Conservation (phyloP, 1,140 invertebrate species). For the Drosophila grimshawi region DNA sequence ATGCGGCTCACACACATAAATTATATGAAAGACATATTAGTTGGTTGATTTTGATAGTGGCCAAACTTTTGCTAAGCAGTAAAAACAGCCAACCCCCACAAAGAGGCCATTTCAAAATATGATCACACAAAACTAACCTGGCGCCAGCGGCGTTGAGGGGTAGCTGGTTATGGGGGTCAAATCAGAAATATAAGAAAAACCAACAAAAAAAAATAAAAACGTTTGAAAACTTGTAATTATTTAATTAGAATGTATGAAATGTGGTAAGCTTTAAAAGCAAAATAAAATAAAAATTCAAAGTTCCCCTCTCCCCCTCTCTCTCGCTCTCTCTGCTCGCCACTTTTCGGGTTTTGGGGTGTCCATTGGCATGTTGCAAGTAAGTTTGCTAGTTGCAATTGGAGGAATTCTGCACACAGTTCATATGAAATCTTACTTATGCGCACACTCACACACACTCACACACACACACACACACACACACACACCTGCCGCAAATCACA, state of each 20-base stretch:
- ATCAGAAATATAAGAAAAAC: too few species aligned
- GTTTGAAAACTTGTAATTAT: too few species aligned
- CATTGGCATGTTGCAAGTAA: conserved; percentile 2
- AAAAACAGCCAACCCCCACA: conserved; percentile 20
- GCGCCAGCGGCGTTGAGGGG: too few species aligned
- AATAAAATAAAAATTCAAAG: too few species aligned
- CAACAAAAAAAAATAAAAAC: too few species aligned
- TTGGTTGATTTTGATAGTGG: conserved; percentile 54
- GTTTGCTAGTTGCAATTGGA: conserved; percentile 12
- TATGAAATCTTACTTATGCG: conserved; percentile 2
- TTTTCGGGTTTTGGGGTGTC: too few species aligned
- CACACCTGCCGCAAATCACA: conserved; percentile 46
- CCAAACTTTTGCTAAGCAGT: conserved; percentile 47
- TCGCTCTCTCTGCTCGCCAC: too few species aligned
- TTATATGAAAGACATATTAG: conserved; percentile 59
- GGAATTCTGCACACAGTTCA: conserved; percentile 3
- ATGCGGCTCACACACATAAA: conserved; percentile 55
- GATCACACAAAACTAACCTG: too few species aligned
- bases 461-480: not conserved
- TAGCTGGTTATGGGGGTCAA: too few species aligned
- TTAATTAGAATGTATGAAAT: too few species aligned
- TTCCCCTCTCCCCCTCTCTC: too few species aligned
- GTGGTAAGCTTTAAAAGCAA: too few species aligned
- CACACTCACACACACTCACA: conserved; percentile 25
- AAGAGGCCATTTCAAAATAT: not conserved